Evolutionary conservation across 2,797 vertebrate genomes (phyloP).

Genomic region (Dendrocincla tyrannina): DNA sequence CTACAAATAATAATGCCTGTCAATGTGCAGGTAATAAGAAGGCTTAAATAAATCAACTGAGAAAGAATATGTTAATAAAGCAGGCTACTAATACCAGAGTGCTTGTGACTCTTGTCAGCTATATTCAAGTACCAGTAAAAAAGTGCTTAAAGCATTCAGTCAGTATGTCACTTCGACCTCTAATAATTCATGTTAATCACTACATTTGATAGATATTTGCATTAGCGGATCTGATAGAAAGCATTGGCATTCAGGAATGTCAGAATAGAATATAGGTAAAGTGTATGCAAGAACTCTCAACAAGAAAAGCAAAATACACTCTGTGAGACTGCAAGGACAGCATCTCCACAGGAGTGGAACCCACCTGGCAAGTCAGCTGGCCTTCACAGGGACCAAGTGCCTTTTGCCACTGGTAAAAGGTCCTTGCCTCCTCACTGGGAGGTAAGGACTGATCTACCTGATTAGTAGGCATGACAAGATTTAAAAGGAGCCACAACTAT

Average conservation of each 20-base stretch:
- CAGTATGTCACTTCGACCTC: not conserved
- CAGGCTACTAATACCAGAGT: not conserved
- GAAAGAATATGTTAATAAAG: not conserved
- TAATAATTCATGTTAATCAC: not conserved
- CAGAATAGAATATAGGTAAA: not conserved
- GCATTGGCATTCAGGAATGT: not conserved
- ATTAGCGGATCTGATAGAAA: not conserved
- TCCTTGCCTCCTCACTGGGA: too few relatives aligned
- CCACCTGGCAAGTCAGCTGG: not conserved
- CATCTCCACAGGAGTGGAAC: not conserved
- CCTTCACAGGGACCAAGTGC: not conserved
- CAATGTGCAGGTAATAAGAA: not conserved
- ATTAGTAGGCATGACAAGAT: not conserved
- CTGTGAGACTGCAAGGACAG: not conserved
- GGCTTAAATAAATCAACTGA: not conserved
- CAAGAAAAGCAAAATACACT: not conserved
- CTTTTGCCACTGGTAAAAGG: too few relatives aligned
- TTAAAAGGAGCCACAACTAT: not conserved
- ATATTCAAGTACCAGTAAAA: not conserved
- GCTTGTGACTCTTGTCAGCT: not conserved
- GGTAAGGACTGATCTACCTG: not conserved
- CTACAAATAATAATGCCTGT: not conserved
- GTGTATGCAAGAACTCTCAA: fast-evolving
- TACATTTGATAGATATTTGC: not conserved
- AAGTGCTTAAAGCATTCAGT: not conserved